Evolutionary conservation across 2,797 vertebrate species (phyloP).

Genomic region (Scarus forsteni): DNA sequence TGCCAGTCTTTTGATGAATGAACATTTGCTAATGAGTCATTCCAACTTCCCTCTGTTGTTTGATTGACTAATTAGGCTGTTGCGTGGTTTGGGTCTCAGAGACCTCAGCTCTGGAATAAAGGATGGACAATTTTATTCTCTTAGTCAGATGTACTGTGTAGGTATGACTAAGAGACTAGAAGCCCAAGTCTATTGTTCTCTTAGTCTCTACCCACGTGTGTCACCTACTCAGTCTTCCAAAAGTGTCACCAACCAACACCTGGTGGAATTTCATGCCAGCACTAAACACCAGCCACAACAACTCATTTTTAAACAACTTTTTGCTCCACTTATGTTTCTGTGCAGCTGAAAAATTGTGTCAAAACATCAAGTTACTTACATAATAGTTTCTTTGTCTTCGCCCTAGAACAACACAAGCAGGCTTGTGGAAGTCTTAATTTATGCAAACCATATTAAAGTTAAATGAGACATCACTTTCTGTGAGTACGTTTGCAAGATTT

Average conservation of each 20-base stretch:
- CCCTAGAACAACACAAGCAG: background rate
- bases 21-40: slow-evolving; percentile 42
- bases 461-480: background rate
- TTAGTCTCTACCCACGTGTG: background rate
- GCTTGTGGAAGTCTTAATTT: background rate
- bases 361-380: background rate
- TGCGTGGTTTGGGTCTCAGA: slow-evolving; percentile 16
- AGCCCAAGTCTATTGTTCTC: slow-evolving; percentile 3
- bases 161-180: slow-evolving; percentile 13
- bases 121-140: background rate
- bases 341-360: background rate
- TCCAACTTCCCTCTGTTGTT: slow-evolving; percentile 3
- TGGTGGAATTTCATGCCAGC: background rate
- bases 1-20: slow-evolving; percentile 27
- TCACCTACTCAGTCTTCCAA: slow-evolving; percentile 2
- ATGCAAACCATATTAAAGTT: background rate
- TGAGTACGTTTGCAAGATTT: too few species aligned
- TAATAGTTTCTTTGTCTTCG: background rate
- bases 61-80: background rate
- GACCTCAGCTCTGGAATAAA: background rate
- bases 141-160: slow-evolving; percentile 22
- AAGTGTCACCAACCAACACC: background rate
- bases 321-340: background rate
- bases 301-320: background rate
- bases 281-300: background rate